A percentile compares a stretch with the other conserved stretches of the same genome.
Evolutionary conservation across 30 jellyfish, hydroid and myxozoan genomes (phyloP).

Genomic region (Aurelia sp.): DNA sequence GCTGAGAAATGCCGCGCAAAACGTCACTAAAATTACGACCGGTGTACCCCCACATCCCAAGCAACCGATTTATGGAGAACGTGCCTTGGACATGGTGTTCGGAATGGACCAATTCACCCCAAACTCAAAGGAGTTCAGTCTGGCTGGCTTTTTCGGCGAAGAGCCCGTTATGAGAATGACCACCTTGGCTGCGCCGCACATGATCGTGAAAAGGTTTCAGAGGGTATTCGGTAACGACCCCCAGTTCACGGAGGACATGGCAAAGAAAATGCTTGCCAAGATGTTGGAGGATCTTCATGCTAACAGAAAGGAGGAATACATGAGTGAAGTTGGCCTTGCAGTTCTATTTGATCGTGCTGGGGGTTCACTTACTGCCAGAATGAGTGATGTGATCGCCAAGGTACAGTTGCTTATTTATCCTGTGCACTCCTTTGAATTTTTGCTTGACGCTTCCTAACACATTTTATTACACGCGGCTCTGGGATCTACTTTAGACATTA

Average conservation of each 20-base stretch:
- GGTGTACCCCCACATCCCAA: slow-evolving; percentile 65
- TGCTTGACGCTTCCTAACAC: no score
- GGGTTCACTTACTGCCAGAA: slow-evolving; percentile 58
- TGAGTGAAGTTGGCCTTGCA: slow-evolving; percentile 85
- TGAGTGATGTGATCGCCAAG: slow-evolving; percentile 56
- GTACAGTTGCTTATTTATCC: neutral
- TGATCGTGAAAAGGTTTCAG: slow-evolving; percentile 62
- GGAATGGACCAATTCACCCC: slow-evolving; percentile 84
- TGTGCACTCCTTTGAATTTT: no score
- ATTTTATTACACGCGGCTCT: no score
- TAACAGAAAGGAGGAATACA: slow-evolving; percentile 82
- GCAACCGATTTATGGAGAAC: slow-evolving; percentile 74
- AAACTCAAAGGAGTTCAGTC: slow-evolving; percentile 61
- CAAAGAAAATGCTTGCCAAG: slow-evolving; percentile 64
- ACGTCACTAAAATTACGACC: slow-evolving; percentile 61
- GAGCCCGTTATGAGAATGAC: slow-evolving; percentile 81
- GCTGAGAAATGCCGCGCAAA: slow-evolving; percentile 72
- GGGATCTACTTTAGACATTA: no score
- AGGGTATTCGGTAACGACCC: slow-evolving; percentile 66
- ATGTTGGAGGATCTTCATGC: slow-evolving; percentile 82
- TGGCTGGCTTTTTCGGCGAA: slow-evolving; percentile 77
- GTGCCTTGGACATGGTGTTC: slow-evolving; percentile 81
- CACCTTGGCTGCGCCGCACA: slow-evolving; percentile 67
- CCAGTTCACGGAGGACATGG: slow-evolving; percentile 76
- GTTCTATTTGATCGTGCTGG: slow-evolving; percentile 82